Percentiles rank a stretch among this genome's conserved stretches.
Conservation (phyloP, 2,888 invertebrate species). For the Linnaemya vulpina region DNA sequence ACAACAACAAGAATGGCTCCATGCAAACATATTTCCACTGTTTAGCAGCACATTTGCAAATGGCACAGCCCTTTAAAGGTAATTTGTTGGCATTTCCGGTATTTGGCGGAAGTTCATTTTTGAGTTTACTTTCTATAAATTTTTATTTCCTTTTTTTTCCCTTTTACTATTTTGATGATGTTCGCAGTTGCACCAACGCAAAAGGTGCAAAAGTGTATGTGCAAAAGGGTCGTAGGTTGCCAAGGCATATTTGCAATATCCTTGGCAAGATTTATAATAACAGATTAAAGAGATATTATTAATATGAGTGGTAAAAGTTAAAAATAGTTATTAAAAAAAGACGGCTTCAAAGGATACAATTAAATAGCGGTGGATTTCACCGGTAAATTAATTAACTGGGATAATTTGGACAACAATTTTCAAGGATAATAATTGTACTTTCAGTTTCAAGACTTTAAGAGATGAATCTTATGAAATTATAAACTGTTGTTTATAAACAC, state of each 20-base stretch:
- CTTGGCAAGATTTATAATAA: slow-evolving; percentile 29
- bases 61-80: slow-evolving; percentile 70
- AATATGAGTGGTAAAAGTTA: slow-evolving; percentile 28
- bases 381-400: neutral
- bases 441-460: too few species aligned
- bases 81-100: slow-evolving; percentile 71
- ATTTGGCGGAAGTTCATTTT: slow-evolving; percentile 71
- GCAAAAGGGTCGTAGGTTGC: slow-evolving; percentile 22
- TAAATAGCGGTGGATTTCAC: neutral
- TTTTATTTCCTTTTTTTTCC: too few species aligned
- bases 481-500: too few species aligned
- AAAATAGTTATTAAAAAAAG: neutral
- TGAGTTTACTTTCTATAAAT: slow-evolving; percentile 20
- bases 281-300: slow-evolving; percentile 46
- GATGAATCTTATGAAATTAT: too few species aligned
- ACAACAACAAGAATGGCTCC: neutral
- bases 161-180: neutral
- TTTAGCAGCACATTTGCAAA: slow-evolving; percentile 67
- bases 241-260: slow-evolving; percentile 66
- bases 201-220: neutral
- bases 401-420: neutral
- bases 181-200: neutral
- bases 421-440: too few species aligned
- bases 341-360: neutral
- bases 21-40: slow-evolving; percentile 33